Evolutionary conservation across 2,888 invertebrate species (phyloP).

Genomic region (Pachycephus smyrnensis): DNA sequence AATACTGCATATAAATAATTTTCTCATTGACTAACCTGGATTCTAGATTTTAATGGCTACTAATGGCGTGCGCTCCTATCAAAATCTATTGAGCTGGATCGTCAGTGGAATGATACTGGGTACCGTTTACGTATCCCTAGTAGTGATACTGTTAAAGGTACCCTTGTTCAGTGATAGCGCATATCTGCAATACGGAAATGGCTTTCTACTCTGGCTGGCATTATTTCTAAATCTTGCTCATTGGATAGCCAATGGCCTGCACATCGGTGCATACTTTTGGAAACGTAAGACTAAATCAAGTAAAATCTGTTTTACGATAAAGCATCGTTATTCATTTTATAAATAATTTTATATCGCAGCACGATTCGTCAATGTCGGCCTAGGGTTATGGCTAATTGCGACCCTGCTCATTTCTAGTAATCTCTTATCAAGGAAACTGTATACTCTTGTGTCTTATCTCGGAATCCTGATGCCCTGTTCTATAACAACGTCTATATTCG

Average conservation of each 20-base stretch:
- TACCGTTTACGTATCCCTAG: constrained; percentile 47
- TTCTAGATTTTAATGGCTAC: constrained; percentile 59
- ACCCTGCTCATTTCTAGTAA: neutral
- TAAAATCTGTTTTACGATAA: neutral
- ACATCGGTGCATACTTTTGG: constrained; percentile 58
- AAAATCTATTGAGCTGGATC: constrained; percentile 61
- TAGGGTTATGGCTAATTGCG: neutral
- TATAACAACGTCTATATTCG: neutral
- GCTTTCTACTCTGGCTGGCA: constrained; percentile 58
- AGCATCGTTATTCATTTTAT: neutral
- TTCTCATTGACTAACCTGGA: neutral
- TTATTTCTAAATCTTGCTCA: constrained; percentile 53
- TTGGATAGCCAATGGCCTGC: constrained; percentile 58
- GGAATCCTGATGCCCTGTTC: neutral
- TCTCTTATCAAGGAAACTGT: neutral
- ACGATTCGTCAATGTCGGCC: neutral
- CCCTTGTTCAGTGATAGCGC: constrained; percentile 51
- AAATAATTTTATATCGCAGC: neutral
- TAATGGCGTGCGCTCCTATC: constrained; percentile 56
- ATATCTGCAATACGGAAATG: constrained; percentile 56
- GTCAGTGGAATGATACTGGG: constrained; percentile 54
- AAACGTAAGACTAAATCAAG: constrained; percentile 49
- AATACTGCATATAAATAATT: neutral
- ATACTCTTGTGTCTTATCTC: neutral
- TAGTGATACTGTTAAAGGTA: constrained; percentile 52